Evolutionary conservation across 2,888 invertebrate species (phyloP), one percentile per base, ranked within the genome.

Genomic region (Hecatera dysodea): DNA sequence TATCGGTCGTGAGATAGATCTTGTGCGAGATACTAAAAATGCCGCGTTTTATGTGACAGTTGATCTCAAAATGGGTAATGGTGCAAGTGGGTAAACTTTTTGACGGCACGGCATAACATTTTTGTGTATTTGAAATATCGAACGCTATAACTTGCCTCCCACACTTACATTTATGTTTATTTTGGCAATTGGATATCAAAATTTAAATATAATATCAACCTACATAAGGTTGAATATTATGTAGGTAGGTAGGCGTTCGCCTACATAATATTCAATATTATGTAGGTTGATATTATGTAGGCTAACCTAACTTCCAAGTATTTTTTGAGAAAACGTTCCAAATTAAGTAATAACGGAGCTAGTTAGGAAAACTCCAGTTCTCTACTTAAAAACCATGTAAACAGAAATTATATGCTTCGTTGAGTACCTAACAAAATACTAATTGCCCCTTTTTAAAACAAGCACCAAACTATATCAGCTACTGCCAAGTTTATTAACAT

Each of bases 361-460:
- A 27, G 33, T 52, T 27, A 39, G 29, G 27, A 39, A 60, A 69
- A 60, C 36, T 44, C 19, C 22, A 39, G 36, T 33, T 53, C 1
- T 55, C 5, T 61, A 59, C 17, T 59, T 64, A 27, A 12, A 33
- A n/a, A 71, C 22, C 36, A 42, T 33, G 12, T 24, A 48, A 60
- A 46, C n/a, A 48, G 2, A 48, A 48, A 55, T 42, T 48, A 60
- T 36, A 24, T 56, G 48, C 50, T 36, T 15, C 12, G 29, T 7
- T 33, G 39, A 42, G 22, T 50, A 27, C 24, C 22, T 52, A 48
- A 75, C 29, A 3, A 75, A 63, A 53, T 53, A 33, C 17, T 63
- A 55, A 75, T 36, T 53, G 46, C 11, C 27, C 19, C 53, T 57
- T 50, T 27, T 63, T 62, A 46, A 33, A 62, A 63, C 27, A 63